Base-by-base conservation (phyloP, 1,140 invertebrate genomes). In the Cyrtorhinus lividipennis region DNA sequence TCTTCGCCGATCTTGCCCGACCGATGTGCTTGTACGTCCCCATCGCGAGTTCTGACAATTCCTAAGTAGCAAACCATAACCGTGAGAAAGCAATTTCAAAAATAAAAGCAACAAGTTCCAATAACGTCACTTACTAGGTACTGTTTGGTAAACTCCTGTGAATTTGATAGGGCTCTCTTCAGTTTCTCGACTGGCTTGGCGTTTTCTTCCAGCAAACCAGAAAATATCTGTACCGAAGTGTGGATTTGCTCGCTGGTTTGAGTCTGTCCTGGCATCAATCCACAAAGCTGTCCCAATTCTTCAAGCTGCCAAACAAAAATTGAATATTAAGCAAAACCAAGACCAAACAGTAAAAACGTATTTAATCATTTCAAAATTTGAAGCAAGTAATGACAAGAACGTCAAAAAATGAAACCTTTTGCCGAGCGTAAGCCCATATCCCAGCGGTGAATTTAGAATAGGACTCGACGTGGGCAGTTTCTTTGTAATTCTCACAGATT, bases 1-100 rank as follows among this genome's bases (percentile, higher is more conserved):
- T 78, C 58, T 91, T 80, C 0, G 94, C 93, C 44, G 83, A 90
- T 65, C 91, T 76, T 62, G 89, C 78, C 56, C 92, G 81, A 5
- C 90, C 84, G 67, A 96, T 92, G 74, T 97, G 92, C 73, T 98
- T 98, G 70, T 91, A 97, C 0, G 93, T 97, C 48, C 93, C 91
- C 82, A 96, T 95, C 0, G 93, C 92, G 63, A 96, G 75, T 75
- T 98, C 95, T 8, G 92, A 89, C 48, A 97, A 76, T 73, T 96
- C 93, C 81, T 83, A 66, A 71, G 65, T 13, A 46, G 62, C 1
- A 56, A 25, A 22, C n/a, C 2, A 25, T 26, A 63, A 57, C 20
- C 15, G 30, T 38, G 30, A 38, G 30, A 38, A 38, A 38, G 30
- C 15, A 15, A 38, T n/a, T 8, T 24, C 15, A 56, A 24, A 26